Base-by-base conservation (phyloP, 2,888 invertebrate species). In the Erpobdella octoculata region DNA sequence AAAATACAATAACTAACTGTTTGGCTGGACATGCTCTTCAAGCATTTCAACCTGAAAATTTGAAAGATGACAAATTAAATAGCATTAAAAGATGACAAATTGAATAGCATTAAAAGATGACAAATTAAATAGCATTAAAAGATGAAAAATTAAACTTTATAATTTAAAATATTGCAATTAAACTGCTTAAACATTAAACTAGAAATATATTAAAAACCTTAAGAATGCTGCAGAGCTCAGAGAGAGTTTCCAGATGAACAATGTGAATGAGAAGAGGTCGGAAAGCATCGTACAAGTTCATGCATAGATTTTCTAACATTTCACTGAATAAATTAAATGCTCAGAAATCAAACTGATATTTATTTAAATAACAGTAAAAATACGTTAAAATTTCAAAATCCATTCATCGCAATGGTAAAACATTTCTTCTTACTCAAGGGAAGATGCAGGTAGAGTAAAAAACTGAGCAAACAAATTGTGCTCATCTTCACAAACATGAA, bases 401-500 rank as follows among this genome's bases (percentile, higher is more conserved):
- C 4, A 9, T 6, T 25, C 53, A 9, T 53, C 1, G 21, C 53
- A 53, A 53, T 12, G 53, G 1, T 41, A 18, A 41, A 41, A 41
- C 9, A 41, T 12, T 18, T 6, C 2, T 36, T 78, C 81, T 80
- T 75, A 83, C 83, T 83, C 82, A 21, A 83, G 76, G 8, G 77
- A 73, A 1, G 85, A 83, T 6, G 89, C 89, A 0, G 87, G 84
- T 53, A 87, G 86, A 0, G 87, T 86, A 81, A 97, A 97, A 84
- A 96, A 95, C 81, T 95, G 93, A 75, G 88, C 88, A 82, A 91
- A 97, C 2, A 98, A 86, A 75, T 91, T 89, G 78, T 92, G 89
- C 82, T 98, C 97, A 83, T 98, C 97, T 77, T 93, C 89, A 76
- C 93, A 94, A 0, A 96, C 89, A 82, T 95, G 92, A 41, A 96